phyloP scores from a whole-genome alignment of 2,888 invertebrate species.

The Sepiola atlantica region DNA sequence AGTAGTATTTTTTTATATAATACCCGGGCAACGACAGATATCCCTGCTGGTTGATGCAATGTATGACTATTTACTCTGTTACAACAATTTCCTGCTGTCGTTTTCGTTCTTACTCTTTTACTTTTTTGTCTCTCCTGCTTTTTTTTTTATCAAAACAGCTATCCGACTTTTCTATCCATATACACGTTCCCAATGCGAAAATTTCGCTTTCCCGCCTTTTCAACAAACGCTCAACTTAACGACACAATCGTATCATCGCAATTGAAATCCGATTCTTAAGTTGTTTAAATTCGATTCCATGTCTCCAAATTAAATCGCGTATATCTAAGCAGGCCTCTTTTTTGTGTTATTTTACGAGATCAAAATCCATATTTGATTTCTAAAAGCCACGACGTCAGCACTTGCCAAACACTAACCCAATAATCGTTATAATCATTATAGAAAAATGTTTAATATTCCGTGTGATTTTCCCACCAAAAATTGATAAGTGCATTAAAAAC shows the following conservation, averaged over 20 bases:
- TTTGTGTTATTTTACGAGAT: background rate
- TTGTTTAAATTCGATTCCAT: background rate
- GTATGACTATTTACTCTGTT: too few species aligned
- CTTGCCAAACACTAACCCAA: background rate
- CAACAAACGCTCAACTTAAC: background rate
- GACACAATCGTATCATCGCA: background rate
- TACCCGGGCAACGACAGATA: too few species aligned
- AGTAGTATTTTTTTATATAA: too few species aligned
- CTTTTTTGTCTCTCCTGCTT: too few species aligned
- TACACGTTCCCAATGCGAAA: too few species aligned
- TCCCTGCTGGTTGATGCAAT: too few species aligned
- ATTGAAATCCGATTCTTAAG: background rate
- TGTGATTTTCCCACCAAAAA: background rate
- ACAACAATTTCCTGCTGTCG: too few species aligned
- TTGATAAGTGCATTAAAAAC: background rate
- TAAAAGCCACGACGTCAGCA: background rate
- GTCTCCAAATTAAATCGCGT: background rate
- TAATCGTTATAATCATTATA: background rate
- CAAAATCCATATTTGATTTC: background rate
- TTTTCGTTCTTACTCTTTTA: too few species aligned
- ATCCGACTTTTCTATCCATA: too few species aligned
- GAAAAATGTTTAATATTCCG: background rate
- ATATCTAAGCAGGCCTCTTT: background rate
- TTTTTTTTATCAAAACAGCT: too few species aligned
- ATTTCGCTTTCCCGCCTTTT: too few species aligned